Base-by-base conservation (phyloP, 2,888 invertebrate species). In the Diarsia rubi region DNA sequence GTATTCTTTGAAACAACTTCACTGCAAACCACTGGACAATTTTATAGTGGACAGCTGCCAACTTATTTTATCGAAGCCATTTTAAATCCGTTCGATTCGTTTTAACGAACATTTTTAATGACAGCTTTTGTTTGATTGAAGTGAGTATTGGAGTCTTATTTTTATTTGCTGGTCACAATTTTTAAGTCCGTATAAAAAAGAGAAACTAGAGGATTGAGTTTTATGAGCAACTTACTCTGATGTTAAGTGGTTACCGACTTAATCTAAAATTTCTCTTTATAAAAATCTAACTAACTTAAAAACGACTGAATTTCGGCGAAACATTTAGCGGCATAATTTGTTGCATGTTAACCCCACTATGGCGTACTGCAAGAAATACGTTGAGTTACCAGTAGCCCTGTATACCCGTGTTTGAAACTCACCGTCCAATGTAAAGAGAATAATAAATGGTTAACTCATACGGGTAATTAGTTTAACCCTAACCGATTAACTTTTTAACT, bases 41-140 rank as follows among this genome's bases (percentile, higher is more conserved):
- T 65, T 57, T 62, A 68, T 54, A 9, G 59, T 54, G 45, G n/a
- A 24, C 78, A 79, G 70, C 78, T 80, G 82, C 67, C 5, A 54
- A 19, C 52, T 14, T 31, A 66, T 70, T 79, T 82, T 77, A 82
- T 82, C 16, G 66, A 27, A 9, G 44, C 54, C n/a, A 49, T 63
- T 76, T 76, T 59, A 82, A 69, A 21, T 59, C 59, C 24, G 37
- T 67, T 76, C 14, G 45, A 64, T 62, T 73, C 31, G 11, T 74
- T 67, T 64, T 42, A 81, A 52, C 37, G 54, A 27, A n/a, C n/a
- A 24, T 63, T 80, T 79, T 74, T 37, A 64, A 49, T 52, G 14
- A 21, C 47, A 44, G 11, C n/a, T 42, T 16, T 27, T 62, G 24
- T 64, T 45, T 37, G 11, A 78, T 69, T 73, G 31, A 59, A 73